These are phyloP conservation scores for Diplazon laetatorius DNA, from an alignment of 2,888 invertebrate species.

Conservation along the genomic window DNA sequence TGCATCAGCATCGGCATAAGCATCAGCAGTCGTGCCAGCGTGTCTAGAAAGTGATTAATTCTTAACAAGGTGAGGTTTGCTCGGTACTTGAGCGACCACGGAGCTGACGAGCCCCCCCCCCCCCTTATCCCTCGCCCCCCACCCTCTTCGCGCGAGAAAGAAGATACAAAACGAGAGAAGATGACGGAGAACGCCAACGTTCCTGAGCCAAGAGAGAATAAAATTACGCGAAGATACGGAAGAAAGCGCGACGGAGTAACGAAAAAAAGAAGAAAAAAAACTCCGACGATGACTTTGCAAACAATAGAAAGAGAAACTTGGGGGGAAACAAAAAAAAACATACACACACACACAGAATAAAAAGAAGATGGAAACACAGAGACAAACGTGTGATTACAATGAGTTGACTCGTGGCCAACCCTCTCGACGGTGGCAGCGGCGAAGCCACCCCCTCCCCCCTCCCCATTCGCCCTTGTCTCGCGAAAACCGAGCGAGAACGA, in stretches of 20 bases:
- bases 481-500: conserved; percentile 10
- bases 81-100: conserved; percentile 71
- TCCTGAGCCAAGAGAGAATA: conserved; percentile 19
- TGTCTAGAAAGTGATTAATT: conserved; percentile 75
- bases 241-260: conserved; percentile 8
- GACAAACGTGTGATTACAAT: conserved; percentile 52
- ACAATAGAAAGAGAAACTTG: conserved; percentile 7
- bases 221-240: conserved; percentile 25
- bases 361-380: conserved; percentile 15
- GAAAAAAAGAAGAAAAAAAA: conserved; percentile 2
- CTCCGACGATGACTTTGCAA: no score
- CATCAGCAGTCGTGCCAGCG: conserved; percentile 61
- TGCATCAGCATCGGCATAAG: conserved; percentile 11
- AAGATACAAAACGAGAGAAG: conserved; percentile 44
- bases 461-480: conserved; percentile 47
- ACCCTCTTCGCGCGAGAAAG: conserved; percentile 39
- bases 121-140: no score
- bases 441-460: conserved; percentile 4
- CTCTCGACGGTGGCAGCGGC: neutral
- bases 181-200: conserved; percentile 24
- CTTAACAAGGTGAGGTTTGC: conserved; percentile 74
- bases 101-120: no score
- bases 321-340: no score
- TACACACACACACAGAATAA: no score
- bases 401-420: conserved; percentile 27